Base-by-base conservation (phyloP, 2,113 vertebrate species). In the Heloderma charlesbogerti region DNA sequence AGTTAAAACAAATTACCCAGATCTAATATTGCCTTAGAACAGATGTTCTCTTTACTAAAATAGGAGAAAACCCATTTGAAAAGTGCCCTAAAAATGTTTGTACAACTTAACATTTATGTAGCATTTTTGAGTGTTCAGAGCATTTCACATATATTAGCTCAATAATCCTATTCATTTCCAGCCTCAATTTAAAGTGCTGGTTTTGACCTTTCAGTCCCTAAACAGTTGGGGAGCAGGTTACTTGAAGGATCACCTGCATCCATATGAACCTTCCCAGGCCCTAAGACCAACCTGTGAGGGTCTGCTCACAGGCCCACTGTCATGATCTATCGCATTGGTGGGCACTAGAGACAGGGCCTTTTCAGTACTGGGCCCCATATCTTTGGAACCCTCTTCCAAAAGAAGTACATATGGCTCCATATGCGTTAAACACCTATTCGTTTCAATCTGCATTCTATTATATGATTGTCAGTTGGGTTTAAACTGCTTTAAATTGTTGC, bases 21-120 rank as follows among this genome's bases (percentile, higher is more conserved):
- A 89, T 91, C 82, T 2, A 16, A 88, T 77, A 89, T 94, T 96
- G 94, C 92, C 91, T 94, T 89, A 89, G 92, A 96, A 92, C 43
- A 93, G 79, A 94, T 93, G 92, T 92, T 93, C 74, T 6, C 79
- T 95, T 95, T 95, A 93, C 54, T 89, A 72, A 66, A 67, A 91
- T 92, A 93, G 89, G 87, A 34, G 43, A 84, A 80, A 89, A n/a
- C 79, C 97, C 92, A 84, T 63, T 77, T 75, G 27, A 75, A 45
- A 89, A 45, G 25, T 25, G 63, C 6, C 37, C 34, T 54, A 67
- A 85, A 90, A 85, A 77, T 85, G 45, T 67, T 86, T 90, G 74
- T 69, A 71, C 88, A 75, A 75, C 27, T 54, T n/a, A 85, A 86
- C 48, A 89, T 81, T 89, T 80, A 84, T 84, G 80, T 43, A 84